phyloP scores from a whole-genome alignment of 2,888 invertebrate species.

The Melangyna quadrimaculata region DNA sequence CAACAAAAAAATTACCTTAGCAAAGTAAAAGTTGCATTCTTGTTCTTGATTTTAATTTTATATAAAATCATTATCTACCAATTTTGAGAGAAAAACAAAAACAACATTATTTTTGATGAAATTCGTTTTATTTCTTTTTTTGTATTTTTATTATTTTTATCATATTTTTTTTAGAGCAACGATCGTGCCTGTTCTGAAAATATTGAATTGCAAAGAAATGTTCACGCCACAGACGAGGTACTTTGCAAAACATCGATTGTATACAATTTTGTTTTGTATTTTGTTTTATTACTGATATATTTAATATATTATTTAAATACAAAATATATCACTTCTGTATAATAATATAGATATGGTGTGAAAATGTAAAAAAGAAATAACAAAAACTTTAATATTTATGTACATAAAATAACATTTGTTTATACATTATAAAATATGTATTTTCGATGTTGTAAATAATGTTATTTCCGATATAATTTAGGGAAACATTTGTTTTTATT shows the following conservation, averaged over 20 bases:
- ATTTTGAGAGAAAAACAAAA: conserved; percentile 16
- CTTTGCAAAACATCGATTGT: conserved; percentile 79
- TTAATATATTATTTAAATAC: conserved; percentile 30
- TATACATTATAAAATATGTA: conserved; percentile 5
- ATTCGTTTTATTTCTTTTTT: conserved; percentile 49
- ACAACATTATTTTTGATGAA: conserved; percentile 22
- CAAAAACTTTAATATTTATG: conserved; percentile 48
- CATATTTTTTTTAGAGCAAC: conserved; percentile 80
- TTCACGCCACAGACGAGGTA: conserved; percentile 82
- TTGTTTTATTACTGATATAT: conserved; percentile 30
- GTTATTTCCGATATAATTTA: background rate
- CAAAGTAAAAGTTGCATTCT: conserved; percentile 46
- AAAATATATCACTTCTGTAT: conserved; percentile 31
- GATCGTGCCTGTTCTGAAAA: conserved; percentile 81
- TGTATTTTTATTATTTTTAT: conserved; percentile 74
- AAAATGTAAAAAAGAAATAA: conserved; percentile 45
- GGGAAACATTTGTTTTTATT: background rate
- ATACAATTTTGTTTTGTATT: conserved; percentile 34
- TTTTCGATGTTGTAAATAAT: conserved; percentile 17
- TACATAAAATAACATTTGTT: conserved; percentile 43
- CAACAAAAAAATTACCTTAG: conserved; percentile 1
- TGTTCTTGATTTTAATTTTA: conserved; percentile 50
- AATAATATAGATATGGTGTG: conserved; percentile 57
- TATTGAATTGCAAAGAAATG: conserved; percentile 81
- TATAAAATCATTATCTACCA: conserved; percentile 29